Evolutionary conservation across 2,113 vertebrate genomes (phyloP).

Genomic region (Dendropsophus ebraccatus): DNA sequence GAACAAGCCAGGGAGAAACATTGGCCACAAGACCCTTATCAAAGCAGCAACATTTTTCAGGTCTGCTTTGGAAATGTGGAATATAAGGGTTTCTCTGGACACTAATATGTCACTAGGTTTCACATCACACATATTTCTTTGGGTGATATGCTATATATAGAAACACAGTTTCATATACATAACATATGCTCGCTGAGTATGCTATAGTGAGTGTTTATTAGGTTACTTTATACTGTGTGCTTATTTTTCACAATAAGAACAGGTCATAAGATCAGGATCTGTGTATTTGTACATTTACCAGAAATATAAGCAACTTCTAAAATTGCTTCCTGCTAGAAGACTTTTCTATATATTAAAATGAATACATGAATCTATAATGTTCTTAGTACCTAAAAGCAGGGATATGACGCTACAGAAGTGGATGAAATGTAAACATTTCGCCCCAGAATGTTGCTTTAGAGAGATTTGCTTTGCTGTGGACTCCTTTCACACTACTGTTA

Average conservation of each 20-base stretch:
- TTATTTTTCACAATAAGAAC: not conserved
- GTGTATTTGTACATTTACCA: not conserved
- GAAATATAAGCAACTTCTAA: not conserved
- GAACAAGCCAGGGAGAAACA: not conserved
- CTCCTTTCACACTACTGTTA: no score
- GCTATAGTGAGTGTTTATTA: not conserved
- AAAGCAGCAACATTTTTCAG: not conserved
- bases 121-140: no score
- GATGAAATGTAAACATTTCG: no score
- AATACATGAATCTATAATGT: no score
- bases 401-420: no score
- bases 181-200: not conserved
- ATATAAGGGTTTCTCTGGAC: no score
- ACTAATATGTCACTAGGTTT: not conserved
- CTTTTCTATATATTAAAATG: no score
- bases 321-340: no score
- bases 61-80: not conserved
- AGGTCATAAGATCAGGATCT: not conserved
- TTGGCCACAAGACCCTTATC: not conserved
- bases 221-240: not conserved
- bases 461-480: no score
- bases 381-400: no score
- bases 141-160: not conserved
- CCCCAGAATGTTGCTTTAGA: no score
- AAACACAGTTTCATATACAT: not conserved